Base-by-base conservation (phyloP, 1,140 invertebrate species). In the Apis dorsata region DNA sequence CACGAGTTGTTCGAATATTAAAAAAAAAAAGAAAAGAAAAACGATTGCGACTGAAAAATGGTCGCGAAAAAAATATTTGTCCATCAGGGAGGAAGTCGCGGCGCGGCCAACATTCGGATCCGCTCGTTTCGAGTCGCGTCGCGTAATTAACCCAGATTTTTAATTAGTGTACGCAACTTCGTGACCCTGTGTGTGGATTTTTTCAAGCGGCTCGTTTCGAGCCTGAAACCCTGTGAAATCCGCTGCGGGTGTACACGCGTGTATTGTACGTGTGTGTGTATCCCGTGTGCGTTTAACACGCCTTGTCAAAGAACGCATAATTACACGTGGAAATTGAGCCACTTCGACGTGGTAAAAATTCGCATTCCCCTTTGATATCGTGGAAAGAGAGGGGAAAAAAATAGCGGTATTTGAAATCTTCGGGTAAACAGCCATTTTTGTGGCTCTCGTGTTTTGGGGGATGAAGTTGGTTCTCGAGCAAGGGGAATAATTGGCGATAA, bases 121-220 rank as follows among this genome's bases (percentile, higher is more conserved):
- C n/a, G 51, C 51, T 21, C 79, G 63, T 76, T 81, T 21, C 21
- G 28, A 63, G 49, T 12, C 21, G 28, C 59, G 63, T 57, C 55
- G 65, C 63, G 57, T 82, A 82, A 82, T 82, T 82, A 82, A 82
- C 80, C 80, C 74, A 82, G 80, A 82, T 82, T 82, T 74, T 82
- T 82, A 82, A 82, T 82, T 82, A 77, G 80, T 44, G 74, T 82
- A 82, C 73, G 80, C 73, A 82, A 77, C 73, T 62, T 68, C 73
- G 65, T 77, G 73, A 82, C 80, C 57, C 63, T n/a, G 62, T 59
- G 66, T n/a, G 62, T 59, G 66, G 53, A 59, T 79, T 72, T 65
- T 59, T 55, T 76, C 73, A 17, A 82, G 72, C 63, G 21, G 62
- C 66, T 60, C 59, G 59, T n/a, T 82, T 24, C 71, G 34, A 34